Conservation (phyloP, 2,113 vertebrate genomes). For the Notarius lentiginosus region DNA sequence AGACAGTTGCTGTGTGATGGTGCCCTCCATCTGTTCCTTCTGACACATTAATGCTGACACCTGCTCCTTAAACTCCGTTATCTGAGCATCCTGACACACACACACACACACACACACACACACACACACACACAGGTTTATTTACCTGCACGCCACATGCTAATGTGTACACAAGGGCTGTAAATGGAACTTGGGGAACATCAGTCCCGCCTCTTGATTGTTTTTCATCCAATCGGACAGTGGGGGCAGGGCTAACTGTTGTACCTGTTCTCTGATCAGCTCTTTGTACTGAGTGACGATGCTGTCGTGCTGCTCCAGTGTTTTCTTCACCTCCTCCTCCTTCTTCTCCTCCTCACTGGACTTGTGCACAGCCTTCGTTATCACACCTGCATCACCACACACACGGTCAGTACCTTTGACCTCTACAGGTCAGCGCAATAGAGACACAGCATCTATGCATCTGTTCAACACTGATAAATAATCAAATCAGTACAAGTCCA, state of each 20-base stretch:
- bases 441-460: neutral
- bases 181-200: neutral
- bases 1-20: constrained; percentile 83
- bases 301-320: constrained; percentile 94
- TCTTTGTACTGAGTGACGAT: constrained; percentile 97
- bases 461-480: neutral
- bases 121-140: neutral
- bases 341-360: constrained; percentile 97
- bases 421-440: neutral
- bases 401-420: neutral
- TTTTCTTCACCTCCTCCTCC: constrained; percentile 98
- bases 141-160: no score
- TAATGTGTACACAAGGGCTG: neutral
- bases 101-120: neutral
- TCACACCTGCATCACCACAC: constrained; percentile 75
- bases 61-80: constrained; percentile 89
- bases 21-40: constrained; percentile 84
- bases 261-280: constrained; percentile 94
- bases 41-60: constrained; percentile 77
- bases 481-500: neutral
- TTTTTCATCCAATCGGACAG: neutral
- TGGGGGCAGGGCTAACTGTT: neutral
- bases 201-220: neutral
- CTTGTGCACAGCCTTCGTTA: constrained; percentile 96
- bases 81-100: constrained; percentile 80